These are phyloP conservation scores for Pammene fasciana DNA, from an alignment of 2,888 invertebrate species.

Conservation along the genomic window DNA sequence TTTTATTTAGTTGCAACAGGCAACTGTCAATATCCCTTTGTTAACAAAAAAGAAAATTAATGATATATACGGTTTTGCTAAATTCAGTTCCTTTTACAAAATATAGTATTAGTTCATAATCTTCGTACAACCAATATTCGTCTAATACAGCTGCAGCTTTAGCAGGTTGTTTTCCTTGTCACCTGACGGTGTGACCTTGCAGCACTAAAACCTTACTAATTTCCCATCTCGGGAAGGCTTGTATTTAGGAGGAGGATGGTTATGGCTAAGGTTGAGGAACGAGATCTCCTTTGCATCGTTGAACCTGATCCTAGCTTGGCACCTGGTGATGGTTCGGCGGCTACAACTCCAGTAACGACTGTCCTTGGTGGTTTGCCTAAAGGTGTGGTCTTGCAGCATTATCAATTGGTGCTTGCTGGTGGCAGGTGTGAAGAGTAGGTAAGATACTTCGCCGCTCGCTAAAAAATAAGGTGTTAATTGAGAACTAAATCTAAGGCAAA, in stretches of 20 bases:
- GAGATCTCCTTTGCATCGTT: conserved; percentile 26
- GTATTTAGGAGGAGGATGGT: conserved; percentile 41
- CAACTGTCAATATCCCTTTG: too few relatives aligned
- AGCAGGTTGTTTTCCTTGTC: conserved; percentile 23
- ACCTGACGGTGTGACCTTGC: conserved; percentile 16
- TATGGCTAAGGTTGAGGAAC: conserved; percentile 39
- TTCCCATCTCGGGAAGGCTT: conserved; percentile 19
- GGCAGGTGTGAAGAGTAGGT: conserved; percentile 24
- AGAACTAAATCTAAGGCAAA: background rate
- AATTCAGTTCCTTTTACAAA: too few relatives aligned
- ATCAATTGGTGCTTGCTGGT: conserved; percentile 31
- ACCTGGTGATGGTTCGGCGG: conserved; percentile 30
- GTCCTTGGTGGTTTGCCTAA: conserved; percentile 27
- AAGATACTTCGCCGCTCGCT: conserved; percentile 16
- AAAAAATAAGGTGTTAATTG: conserved; percentile 1
- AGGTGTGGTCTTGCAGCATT: conserved; percentile 30
- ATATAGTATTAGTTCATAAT: too few relatives aligned
- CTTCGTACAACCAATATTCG: too few relatives aligned
- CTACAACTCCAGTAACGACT: conserved; percentile 35
- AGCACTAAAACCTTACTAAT: conserved; percentile 12
- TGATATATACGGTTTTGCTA: too few relatives aligned
- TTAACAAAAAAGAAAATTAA: too few relatives aligned
- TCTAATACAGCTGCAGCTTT: conserved; percentile 10
- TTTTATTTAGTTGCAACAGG: too few relatives aligned
- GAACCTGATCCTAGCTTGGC: conserved; percentile 44